phyloP scores from a whole-genome alignment of 64 coral and sea anemone genomes.

The Stichodactyla helianthus region DNA sequence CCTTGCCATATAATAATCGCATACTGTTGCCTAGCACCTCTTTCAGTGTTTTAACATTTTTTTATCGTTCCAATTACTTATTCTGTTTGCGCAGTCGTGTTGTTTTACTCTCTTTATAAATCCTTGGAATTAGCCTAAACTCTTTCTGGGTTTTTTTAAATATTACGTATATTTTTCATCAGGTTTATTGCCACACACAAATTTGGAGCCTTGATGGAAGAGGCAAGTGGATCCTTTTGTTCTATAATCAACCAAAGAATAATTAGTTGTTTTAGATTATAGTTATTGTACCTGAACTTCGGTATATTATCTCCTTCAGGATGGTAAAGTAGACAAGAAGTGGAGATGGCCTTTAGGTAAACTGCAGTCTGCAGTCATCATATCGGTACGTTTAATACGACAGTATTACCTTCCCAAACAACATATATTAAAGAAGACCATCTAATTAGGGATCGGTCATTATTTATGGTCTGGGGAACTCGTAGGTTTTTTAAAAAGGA shows the following conservation, averaged over 20 bases:
- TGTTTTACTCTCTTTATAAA: too few species aligned
- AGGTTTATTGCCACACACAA: slow-evolving; percentile 77
- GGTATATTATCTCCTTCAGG: slow-evolving; percentile 25
- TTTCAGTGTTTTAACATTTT: neutral
- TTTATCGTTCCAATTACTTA: too few species aligned
- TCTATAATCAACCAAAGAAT: too few species aligned
- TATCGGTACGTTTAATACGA: slow-evolving; percentile 48
- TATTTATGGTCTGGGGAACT: too few species aligned
- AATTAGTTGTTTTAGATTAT: neutral
- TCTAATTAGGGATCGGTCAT: too few species aligned
- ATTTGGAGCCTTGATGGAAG: slow-evolving; percentile 73
- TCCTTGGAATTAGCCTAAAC: too few species aligned
- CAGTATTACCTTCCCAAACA: too few species aligned
- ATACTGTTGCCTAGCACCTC: neutral
- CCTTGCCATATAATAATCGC: too few species aligned
- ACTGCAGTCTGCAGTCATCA: slow-evolving; percentile 53
- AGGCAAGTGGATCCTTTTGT: slow-evolving; percentile 24
- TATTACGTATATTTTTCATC: neutral
- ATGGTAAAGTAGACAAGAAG: slow-evolving; percentile 66
- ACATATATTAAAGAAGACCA: too few species aligned
- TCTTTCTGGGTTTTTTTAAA: neutral
- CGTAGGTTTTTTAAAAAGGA: too few species aligned
- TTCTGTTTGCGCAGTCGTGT: too few species aligned
- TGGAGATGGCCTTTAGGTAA: slow-evolving; percentile 90
- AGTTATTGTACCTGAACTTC: neutral